Evolutionary conservation across 2,888 invertebrate species (phyloP).

Genomic region (Oscheius sp.): DNA sequence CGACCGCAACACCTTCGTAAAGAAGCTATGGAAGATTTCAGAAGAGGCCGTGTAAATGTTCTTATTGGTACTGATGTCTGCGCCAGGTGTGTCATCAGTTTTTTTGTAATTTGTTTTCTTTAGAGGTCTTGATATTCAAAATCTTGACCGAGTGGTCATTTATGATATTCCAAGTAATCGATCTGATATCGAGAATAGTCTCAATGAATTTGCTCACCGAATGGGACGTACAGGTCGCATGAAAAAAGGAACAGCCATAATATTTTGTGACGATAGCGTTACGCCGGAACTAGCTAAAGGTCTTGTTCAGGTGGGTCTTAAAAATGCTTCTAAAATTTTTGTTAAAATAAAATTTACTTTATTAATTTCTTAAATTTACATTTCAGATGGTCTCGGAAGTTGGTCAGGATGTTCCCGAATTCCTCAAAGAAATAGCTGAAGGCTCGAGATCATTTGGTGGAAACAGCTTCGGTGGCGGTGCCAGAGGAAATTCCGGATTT

Average conservation of each 20-base stretch:
- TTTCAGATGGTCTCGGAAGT: constrained; percentile 11
- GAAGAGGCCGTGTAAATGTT: constrained; percentile 78
- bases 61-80: constrained; percentile 95
- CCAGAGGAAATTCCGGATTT: constrained; percentile 13
- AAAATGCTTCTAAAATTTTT: neutral
- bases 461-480: constrained; percentile 10
- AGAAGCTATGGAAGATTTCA: constrained; percentile 83
- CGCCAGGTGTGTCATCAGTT: constrained; percentile 79
- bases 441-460: neutral
- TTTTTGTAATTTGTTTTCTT: neutral
- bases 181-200: constrained; percentile 54
- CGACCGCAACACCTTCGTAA: constrained; percentile 83
- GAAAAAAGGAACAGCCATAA: constrained; percentile 50
- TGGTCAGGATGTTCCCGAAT: constrained; percentile 18
- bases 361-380: neutral
- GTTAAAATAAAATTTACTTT: neutral
- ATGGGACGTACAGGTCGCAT: constrained; percentile 77
- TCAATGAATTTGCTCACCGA: constrained; percentile 74
- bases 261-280: constrained; percentile 45
- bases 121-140: constrained; percentile 86
- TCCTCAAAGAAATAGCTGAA: constrained; percentile 6
- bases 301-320: constrained; percentile 43
- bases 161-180: constrained; percentile 75
- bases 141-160: constrained; percentile 77
- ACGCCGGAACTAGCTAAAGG: constrained; percentile 37